Conservation (phyloP, 2,113 vertebrate genomes). For the Sardina pilchardus region DNA sequence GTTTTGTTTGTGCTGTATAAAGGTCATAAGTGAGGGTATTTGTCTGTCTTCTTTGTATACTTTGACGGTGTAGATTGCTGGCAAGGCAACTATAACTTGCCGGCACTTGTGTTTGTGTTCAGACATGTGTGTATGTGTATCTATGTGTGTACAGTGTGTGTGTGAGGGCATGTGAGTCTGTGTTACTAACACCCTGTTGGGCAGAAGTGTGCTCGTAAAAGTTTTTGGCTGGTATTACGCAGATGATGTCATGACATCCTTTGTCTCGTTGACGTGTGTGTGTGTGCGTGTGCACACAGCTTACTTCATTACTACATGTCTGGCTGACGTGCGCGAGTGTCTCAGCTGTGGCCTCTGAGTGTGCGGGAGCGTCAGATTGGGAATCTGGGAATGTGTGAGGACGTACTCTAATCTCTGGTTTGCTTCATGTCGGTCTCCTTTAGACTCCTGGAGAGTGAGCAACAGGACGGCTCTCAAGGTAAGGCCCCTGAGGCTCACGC, state of each 20-base stretch:
- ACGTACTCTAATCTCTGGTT: constrained; percentile 25
- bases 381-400: not conserved
- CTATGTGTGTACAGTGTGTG: not conserved
- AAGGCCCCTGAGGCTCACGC: not conserved
- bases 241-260: constrained; percentile 38
- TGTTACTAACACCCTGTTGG: constrained; percentile 34
- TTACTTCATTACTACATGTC: constrained; percentile 20
- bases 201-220: constrained; percentile 37
- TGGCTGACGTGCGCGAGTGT: not conserved
- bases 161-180: constrained; percentile 16
- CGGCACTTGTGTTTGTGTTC: not conserved
- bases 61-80: not conserved
- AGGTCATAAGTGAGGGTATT: not conserved
- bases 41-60: not conserved
- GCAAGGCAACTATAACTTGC: not conserved
- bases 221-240: constrained; percentile 13
- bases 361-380: not conserved
- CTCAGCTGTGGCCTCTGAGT: not conserved
- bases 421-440: constrained; percentile 25
- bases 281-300: constrained; percentile 52
- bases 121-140: not conserved
- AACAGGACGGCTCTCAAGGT: constrained; percentile 63
- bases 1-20: not conserved
- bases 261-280: constrained; percentile 26
- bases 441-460: constrained; percentile 59